Base-by-base conservation (phyloP, 2,888 invertebrate species). In the Laspeyria flexula region DNA sequence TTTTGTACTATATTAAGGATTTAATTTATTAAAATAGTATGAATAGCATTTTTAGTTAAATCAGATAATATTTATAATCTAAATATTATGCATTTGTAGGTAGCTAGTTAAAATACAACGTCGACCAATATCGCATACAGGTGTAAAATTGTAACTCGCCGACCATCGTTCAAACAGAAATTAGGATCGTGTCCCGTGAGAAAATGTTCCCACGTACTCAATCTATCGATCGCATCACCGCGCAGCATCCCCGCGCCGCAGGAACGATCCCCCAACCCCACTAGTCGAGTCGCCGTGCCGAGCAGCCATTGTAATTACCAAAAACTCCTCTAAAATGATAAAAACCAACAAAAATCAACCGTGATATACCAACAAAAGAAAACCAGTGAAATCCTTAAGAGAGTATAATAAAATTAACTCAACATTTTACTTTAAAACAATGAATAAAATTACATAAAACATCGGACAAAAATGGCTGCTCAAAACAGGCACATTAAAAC, bases 141-240 rank as follows among this genome's bases (percentile, higher is more conserved):
- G 55, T 56, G 52, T 21, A 35, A 51, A 31, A 43, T 30, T 38
- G 29, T 43, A 18, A 48, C 40, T 15, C 34, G 39, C 47, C 39
- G n/a, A n/a, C n/a, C n/a, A n/a, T n/a, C n/a, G 40, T 47, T 46
- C 21, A 55, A 51, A 47, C 18, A 41, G 27, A 52, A 45, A 51
- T 55, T 51, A 58, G 49, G 47, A 58, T 60, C 63, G 51, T 61
- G 43, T 58, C 61, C 61, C 54, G 55, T 52, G 41, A 52, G 54
- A 27, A 31, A 55, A 62, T 56, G 60, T 53, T 52, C 62, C 55
- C 68, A 59, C 67, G 64, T 62, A 55, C 48, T 53, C 60, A 55
- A 71, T 61, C 53, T 88, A 91, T 91, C 86, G 90, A 91, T 90
- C 86, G 75, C 0, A 43, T 30, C 63, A 23, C 60, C 77, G 90